Evolutionary conservation across 1,140 invertebrate genomes (phyloP), one percentile per base, ranked within the genome.

Genomic region (Limonius californicus): DNA sequence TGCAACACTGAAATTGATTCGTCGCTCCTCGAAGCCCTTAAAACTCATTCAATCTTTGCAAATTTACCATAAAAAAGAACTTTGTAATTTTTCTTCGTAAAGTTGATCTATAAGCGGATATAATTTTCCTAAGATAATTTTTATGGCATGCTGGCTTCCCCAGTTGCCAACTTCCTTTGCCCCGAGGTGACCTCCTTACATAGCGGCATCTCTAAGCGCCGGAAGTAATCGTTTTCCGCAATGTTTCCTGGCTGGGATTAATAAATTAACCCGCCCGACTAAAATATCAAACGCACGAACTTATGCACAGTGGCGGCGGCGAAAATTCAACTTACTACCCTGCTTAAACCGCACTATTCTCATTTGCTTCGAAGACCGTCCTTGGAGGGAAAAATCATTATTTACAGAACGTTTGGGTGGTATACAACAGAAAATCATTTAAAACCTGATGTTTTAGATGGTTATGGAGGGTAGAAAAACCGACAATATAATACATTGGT

Each of bases 141-240:
- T 50, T 50, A 50, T 50, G 45, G 20, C 45, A 50, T 8, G 16
- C 45, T 21, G 20, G 45, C 20, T 50, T 50, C 45, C 45, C 42
- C 16, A 6, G n/a, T 19, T 50, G 45, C 45, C 9, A 50, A 50
- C 45, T 50, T 50, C 45, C 45, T 50, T 50, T 50, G 20, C 45
- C 45, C 20, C 16, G 45, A 50, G 16, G 45, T 50, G 45, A 50
- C 45, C 45, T 21, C 45, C 20, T 50, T 50, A 50, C n/a, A 21
- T 7, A 50, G 45, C 45, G 14, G 45, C 16, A 50, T 50, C 45
- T 21, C 45, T 50, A 50, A 50, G 45, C 45, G 45, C 45, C 45
- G 45, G 45, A 50, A 50, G 45, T 50, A 50, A 50, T 50, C 45
- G 45, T 50, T 50, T 50, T 50, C 45, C 45, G 45, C 45, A 50